Evolutionary conservation across 2,888 invertebrate species (phyloP).

Genomic region (Villa cingulata): DNA sequence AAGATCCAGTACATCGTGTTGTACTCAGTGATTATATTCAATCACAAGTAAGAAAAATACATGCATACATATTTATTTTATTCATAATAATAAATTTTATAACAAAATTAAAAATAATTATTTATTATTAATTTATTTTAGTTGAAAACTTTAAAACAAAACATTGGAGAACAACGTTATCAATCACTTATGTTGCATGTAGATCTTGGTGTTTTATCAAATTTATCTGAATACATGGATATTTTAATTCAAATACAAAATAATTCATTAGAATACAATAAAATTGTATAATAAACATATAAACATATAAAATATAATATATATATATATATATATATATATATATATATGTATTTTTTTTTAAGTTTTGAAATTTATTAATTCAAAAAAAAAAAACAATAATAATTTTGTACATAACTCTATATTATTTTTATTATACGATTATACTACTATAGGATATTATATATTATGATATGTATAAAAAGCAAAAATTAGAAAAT

Average conservation of each 20-base stretch:
- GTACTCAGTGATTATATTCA: constrained; percentile 58
- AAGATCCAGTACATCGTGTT: constrained; percentile 70
- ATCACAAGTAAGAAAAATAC: constrained; percentile 43
- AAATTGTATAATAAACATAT: too few relatives aligned
- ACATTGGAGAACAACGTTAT: constrained; percentile 64
- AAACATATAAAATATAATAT: too few relatives aligned
- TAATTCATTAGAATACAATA: too few relatives aligned
- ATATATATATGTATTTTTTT: background rate
- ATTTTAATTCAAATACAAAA: constrained; percentile 15
- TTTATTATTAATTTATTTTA: constrained; percentile 32
- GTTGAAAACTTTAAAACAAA: constrained; percentile 53
- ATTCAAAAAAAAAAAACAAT: background rate
- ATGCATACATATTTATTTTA: constrained; percentile 4
- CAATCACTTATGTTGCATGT: constrained; percentile 58
- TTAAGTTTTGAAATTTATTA: background rate
- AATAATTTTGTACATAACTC: too few relatives aligned
- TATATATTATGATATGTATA: too few relatives aligned
- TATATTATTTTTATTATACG: too few relatives aligned
- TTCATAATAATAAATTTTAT: background rate
- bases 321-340: background rate
- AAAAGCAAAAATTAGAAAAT: too few relatives aligned
- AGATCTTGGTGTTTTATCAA: constrained; percentile 56
- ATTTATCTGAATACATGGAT: constrained; percentile 46
- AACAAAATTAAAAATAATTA: background rate
- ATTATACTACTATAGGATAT: too few relatives aligned